Base-by-base conservation (phyloP, 2,113 vertebrate genomes). In the Phalacrocorax brasilianus region DNA sequence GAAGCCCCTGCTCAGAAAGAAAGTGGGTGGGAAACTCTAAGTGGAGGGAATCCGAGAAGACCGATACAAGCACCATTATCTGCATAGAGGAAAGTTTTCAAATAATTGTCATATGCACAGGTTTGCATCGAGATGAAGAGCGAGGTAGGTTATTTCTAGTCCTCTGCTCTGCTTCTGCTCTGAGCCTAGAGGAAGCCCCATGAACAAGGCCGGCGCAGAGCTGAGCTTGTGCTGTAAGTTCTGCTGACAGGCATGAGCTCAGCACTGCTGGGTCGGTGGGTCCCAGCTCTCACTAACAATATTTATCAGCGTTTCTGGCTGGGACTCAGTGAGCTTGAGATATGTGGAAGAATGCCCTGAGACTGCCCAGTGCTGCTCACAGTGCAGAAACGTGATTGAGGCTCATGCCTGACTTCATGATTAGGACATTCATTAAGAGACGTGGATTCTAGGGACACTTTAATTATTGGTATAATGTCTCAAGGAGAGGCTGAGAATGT, bases 171-270 rank as follows among this genome's bases (percentile, higher is more conserved):
- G 1, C 24, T 67, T 72, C 28, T 88, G 12, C 55, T 40, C 42
- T 45, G 55, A 81, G 55, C 14, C 1, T 1, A 50, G 67, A 49
- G 7, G 7, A 73, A 22, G 27, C 18, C 3, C 6, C 12, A 6
- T 5, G 15, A 63, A 5, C 6, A 32, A 42, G 26, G 6, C 9
- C 22, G 28, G 6, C 0, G 1, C 8, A n/a, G 53, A 42, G 45
- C 63, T 56, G n/a, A 77, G 21, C 9, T 70, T 61, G 59, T 6
- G 2, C 23, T 23, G 17, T 6, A 14, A 32, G 1, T 52, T 50
- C 35, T 49, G 49, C 20, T 9, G 55, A n/a, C 35, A 17, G 26
- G 4, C 38, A 24, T 0, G 1, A 71, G 40, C 52, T 70, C 50
- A 38, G 59, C 5, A 0, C 7, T 12, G 11, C 59, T 23, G 33